Evolutionary conservation across 2,888 invertebrate species (phyloP), one percentile per base, ranked within the genome.

Genomic region (Petrolisthes cinctipes): DNA sequence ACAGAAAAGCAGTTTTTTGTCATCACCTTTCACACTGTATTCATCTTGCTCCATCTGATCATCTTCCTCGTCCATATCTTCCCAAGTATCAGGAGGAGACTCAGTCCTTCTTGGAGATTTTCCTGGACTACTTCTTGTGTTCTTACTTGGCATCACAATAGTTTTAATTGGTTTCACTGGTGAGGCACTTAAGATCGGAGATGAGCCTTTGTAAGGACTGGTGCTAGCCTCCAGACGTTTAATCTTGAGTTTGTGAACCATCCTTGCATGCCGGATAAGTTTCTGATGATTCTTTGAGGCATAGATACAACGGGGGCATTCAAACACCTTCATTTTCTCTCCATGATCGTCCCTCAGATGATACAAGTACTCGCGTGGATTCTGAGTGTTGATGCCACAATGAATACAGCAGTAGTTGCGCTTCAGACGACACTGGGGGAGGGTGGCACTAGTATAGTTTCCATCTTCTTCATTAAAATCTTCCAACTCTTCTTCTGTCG

Each of bases 231-330:
- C 83, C 56, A 83, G 75, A n/a, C 75, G 80, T 37, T 88, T 86
- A n/a, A 90, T 86, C 23, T 86, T 88, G 20, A 90, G 75, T 51
- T 91, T 91, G 91, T 93, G 92, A 89, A 97, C 96, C 96, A 97
- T 96, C 93, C 95, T 96, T 92, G 96, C 94, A 93, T 97, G 97
- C 89, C 97, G 94, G 91, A 96, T 94, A 91, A 97, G 94, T 94
- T 97, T 97, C 93, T 97, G 97, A 92, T 96, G 96, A 93, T 97
- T 97, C 91, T 96, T 95, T 84, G 97, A 97, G 17, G 97, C 97
- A 93, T 97, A 98, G 91, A 97, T 94, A 93, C 98, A 98, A 92
- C 95, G 94, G 84, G 96, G 95, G 93, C 98, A 98, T 92, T 97
- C 96, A 93, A 96, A 97, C 91, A 94, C 93, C 92, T 95, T 96